These are phyloP conservation scores for Ennomos fuscantarius DNA, from an alignment of 2,888 invertebrate species.

Conservation along the genomic window DNA sequence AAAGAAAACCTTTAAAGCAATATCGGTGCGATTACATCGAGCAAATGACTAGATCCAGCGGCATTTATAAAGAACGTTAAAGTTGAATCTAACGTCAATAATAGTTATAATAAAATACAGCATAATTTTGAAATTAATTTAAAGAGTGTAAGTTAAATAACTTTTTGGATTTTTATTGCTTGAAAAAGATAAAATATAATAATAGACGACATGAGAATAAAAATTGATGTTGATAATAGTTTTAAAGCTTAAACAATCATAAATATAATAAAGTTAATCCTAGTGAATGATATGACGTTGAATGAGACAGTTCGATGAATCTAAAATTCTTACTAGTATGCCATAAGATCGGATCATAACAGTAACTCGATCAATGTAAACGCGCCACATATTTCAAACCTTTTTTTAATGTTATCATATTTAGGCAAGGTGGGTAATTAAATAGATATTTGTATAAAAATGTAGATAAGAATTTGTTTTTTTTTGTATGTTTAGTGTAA, in stretches of 20 bases:
- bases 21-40: constrained; percentile 28
- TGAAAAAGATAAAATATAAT: too few relatives aligned
- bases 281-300: too few relatives aligned
- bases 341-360: not conserved
- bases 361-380: constrained; percentile 31
- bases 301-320: too few relatives aligned
- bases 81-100: too few relatives aligned
- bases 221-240: too few relatives aligned
- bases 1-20: constrained; percentile 39
- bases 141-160: not conserved
- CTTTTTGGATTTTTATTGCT: too few relatives aligned
- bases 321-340: too few relatives aligned
- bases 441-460: constrained; percentile 25
- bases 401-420: constrained; percentile 19
- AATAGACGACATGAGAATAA: too few relatives aligned
- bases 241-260: too few relatives aligned
- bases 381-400: constrained; percentile 14
- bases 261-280: too few relatives aligned
- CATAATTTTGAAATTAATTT: not conserved
- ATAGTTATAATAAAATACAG: too few relatives aligned
- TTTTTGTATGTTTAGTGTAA: constrained; percentile 2
- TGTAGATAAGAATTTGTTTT: not conserved
- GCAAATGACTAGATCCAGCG: constrained; percentile 21
- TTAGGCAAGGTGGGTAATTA: constrained; percentile 37
- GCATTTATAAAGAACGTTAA: too few relatives aligned